Base-by-base conservation (phyloP, 1,140 invertebrate genomes). In the Leptopilina clavipes region DNA sequence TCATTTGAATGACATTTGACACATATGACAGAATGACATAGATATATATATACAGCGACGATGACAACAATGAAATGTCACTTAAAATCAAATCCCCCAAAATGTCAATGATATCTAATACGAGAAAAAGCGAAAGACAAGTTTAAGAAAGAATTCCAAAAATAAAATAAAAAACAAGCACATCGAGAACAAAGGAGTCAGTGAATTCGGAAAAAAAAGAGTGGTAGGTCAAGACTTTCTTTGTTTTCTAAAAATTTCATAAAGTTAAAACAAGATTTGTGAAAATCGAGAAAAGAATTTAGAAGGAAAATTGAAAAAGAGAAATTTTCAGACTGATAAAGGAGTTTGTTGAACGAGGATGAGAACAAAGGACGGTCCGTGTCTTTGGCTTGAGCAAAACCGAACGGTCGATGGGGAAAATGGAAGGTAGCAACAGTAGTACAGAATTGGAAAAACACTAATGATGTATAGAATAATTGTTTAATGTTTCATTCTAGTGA, bases 351-450 rank as follows among this genome's bases (percentile, higher is more conserved):
- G 25, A 31, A 31, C 70, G 43, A 56, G 75, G 52, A 75, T 11
- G 71, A 77, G 77, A 77, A 80, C 79, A 80, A 80, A 80, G 79
- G 54, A 72, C 59, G 59, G 25, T 65, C 22, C 37, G 37, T 40
- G 56, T 59, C n/a, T n/a, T 19, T 54, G 22, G 12, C 25, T 19
- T 52, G 52, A 73, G 72, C 52, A 22, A 25, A 9, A 40, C 18
- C 7, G 25, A 31, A 52, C 25, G 72, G 54, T 73, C 31, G 48
- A 56, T 73, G 48, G 48, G 45, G 31, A 73, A 73, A 59, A 73
- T 59, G 43, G 48, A 43, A 54, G 45, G n/a, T 54, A 31, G 52
- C 72, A 54, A 73, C 22, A 31, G 40, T 65, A 40, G 37, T 40
- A 3, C 14, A 22, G 59, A 65, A 65, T 37, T n/a, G 25, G 22